These are phyloP conservation scores for Cladopsammia gracilis DNA, from an alignment of 64 coral and sea anemone species.

Conservation along the genomic window DNA sequence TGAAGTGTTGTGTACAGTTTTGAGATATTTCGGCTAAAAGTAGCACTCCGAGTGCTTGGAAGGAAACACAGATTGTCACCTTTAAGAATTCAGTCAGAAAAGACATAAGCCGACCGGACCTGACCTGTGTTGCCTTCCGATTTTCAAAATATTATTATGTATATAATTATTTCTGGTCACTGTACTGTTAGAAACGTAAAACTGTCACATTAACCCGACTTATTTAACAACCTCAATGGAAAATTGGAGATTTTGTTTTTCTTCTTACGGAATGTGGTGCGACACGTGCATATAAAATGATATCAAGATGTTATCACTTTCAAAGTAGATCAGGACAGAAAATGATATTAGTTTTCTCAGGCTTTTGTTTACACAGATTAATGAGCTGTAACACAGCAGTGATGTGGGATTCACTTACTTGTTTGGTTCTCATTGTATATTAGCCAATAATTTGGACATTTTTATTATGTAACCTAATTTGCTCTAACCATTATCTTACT, in stretches of 20 bases:
- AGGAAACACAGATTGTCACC: slow-evolving; percentile 53
- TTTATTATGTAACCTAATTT: slow-evolving; percentile 31
- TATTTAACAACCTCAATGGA: slow-evolving; percentile 12
- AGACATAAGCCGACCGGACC: neutral
- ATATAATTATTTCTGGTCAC: slow-evolving; percentile 14
- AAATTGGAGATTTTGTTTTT: neutral
- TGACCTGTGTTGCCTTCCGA: neutral
- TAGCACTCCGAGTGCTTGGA: slow-evolving; percentile 8
- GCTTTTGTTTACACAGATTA: slow-evolving; percentile 37
- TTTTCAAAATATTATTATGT: neutral
- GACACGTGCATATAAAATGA: slow-evolving; percentile 22
- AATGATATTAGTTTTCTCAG: slow-evolving; percentile 32
- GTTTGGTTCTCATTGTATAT: slow-evolving; percentile 48
- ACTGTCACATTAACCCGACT: slow-evolving; percentile 10
- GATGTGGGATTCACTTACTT: slow-evolving; percentile 42
- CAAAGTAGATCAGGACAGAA: slow-evolving; percentile 21
- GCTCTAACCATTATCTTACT: slow-evolving; percentile 28
- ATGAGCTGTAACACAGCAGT: slow-evolving; percentile 30
- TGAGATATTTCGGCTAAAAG: slow-evolving; percentile 11
- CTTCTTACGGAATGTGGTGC: neutral
- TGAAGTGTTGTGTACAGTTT: slow-evolving; percentile 18
- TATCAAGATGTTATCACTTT: slow-evolving; percentile 14
- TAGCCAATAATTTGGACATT: slow-evolving; percentile 41
- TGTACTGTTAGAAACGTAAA: slow-evolving; percentile 22
- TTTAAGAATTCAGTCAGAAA: slow-evolving; percentile 44